Evolutionary conservation across 2,888 invertebrate species (phyloP).

Genomic region (Gymnocheta viridis): DNA sequence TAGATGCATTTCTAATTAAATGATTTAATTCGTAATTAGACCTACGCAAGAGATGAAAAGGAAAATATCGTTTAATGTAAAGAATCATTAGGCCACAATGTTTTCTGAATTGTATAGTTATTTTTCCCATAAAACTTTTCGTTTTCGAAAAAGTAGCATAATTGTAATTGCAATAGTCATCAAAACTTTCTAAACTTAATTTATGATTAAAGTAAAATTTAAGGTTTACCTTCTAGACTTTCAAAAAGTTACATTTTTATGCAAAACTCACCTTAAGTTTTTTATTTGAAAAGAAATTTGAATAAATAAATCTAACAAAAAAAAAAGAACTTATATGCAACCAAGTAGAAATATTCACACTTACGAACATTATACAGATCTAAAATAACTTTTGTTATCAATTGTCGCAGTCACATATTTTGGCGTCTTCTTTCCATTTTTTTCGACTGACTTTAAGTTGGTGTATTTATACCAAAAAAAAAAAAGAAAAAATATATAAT

Average conservation of each 20-base stretch:
- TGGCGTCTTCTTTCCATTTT: slow-evolving; percentile 40
- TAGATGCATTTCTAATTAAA: neutral
- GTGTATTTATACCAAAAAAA: neutral
- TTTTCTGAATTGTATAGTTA: too few relatives aligned
- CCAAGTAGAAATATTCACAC: neutral
- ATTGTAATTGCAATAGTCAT: neutral
- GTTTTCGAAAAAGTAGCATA: neutral
- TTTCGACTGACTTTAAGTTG: slow-evolving; percentile 23
- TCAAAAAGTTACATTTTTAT: neutral
- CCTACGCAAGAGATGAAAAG: too few relatives aligned
- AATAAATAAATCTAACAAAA: slow-evolving; percentile 24
- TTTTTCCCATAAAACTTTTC: neutral
- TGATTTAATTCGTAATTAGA: too few relatives aligned
- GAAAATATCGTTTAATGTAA: too few relatives aligned
- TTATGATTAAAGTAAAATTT: neutral
- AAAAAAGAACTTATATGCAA: neutral
- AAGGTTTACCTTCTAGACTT: neutral
- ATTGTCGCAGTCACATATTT: slow-evolving; percentile 69
- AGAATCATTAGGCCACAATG: too few relatives aligned
- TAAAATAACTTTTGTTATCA: slow-evolving; percentile 68
- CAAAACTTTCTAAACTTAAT: neutral
- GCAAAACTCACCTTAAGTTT: neutral
- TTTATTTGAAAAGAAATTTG: neutral
- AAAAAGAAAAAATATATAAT: slow-evolving; percentile 5
- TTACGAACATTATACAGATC: slow-evolving; percentile 43